Evolutionary conservation across 2,797 vertebrate genomes (phyloP).

Genomic region (Crocidura indochinensis): DNA sequence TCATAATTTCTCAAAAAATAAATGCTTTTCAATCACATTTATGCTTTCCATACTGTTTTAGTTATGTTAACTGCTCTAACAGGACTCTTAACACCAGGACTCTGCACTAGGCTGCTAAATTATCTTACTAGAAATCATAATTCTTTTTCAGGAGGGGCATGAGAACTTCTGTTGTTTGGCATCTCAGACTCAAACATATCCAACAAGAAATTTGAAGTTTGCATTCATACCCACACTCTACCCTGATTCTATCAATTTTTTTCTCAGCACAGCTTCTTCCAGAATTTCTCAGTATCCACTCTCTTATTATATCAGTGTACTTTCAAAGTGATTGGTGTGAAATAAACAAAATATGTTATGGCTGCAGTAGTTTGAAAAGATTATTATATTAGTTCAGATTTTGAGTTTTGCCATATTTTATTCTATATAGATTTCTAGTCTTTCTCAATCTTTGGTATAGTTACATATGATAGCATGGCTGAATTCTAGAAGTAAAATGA

Average conservation of each 20-base stretch:
- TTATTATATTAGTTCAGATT: neutral
- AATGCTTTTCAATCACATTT: neutral
- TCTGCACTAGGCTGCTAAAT: neutral
- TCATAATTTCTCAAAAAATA: conserved; percentile 21
- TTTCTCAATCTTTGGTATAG: neutral
- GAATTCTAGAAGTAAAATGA: neutral
- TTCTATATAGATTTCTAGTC: neutral
- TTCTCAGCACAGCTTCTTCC: neutral
- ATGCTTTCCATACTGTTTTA: neutral
- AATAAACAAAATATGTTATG: neutral
- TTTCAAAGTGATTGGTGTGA: neutral
- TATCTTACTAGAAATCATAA: conserved; percentile 3
- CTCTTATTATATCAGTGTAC: neutral
- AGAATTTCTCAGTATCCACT: conserved; percentile 25
- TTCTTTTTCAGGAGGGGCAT: neutral
- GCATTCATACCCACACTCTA: neutral
- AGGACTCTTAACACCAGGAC: neutral
- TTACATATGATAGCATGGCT: neutral
- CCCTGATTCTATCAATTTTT: neutral
- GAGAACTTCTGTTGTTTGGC: neutral
- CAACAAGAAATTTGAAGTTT: neutral
- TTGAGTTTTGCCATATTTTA: neutral
- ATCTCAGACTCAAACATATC: neutral
- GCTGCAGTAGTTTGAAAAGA: neutral
- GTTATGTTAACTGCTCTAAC: neutral